Evolutionary conservation across 2,888 invertebrate genomes (phyloP), one percentile per base, ranked within the genome.

Genomic region (Nephrocerus scutellatus): DNA sequence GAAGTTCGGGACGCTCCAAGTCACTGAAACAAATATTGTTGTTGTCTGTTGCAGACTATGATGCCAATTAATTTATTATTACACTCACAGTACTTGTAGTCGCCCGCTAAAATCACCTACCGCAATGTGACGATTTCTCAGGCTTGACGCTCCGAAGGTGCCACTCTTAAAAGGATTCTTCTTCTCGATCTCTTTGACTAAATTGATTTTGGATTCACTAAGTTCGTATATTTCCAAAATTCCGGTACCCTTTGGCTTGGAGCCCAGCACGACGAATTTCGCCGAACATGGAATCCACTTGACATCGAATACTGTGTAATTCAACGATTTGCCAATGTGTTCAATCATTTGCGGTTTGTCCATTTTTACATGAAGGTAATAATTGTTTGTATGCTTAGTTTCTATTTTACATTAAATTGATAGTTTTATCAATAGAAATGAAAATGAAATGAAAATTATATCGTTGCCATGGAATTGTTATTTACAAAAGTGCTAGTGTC

Each of bases 201-300:
- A 76, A 39, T 78, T 74, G 16, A 84, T 62, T 57, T 87, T 82
- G 3, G 84, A 84, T 33, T 81, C 77, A 18, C 78, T 77, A 15
- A 91, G 72, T 61, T 86, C 83, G 59, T 79, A 89, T 12, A 87
- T 74, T 68, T 93, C 85, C 39, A 93, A 70, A 16, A 86, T 77
- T 1, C 96, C 96, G 34, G 81, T 82, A 30, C 89, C 89, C 57
- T 82, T 82, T 0, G 93, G 80, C 62, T 85, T 77, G 12, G 82
- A 84, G 8, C 96, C 96, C 37, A 95, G 72, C 28, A 85, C 79
- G 44, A 91, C 82, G 69, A 95, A 89, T 68, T 92, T 93, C 1
- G 95, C 87, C 4, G 92, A 91, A 59, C 85, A 84, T 1, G 96
- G 95, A 55, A 96, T 81, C 96, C 95, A 96, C 70, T 88, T 89